phyloP scores from a whole-genome alignment of 92 coral and sea anemone genomes.

The Pocillopora meandrina region DNA sequence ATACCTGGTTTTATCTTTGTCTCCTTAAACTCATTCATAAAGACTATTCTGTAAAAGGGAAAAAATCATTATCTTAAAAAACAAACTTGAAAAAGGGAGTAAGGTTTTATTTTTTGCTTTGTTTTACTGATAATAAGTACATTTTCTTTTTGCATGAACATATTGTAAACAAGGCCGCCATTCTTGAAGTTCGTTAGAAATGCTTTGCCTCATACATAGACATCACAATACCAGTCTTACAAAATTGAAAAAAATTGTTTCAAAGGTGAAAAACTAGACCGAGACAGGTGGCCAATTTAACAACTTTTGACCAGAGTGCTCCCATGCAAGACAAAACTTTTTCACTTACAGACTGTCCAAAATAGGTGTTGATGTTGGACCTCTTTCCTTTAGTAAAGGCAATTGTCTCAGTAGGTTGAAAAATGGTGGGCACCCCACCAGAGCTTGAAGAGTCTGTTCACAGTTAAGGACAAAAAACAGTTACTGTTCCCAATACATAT shows the following conservation, averaged over 20 bases:
- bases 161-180: no score
- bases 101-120: no score
- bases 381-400: conserved; percentile 70
- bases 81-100: no score
- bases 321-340: neutral
- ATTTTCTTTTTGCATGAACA: no score
- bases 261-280: no score
- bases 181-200: no score
- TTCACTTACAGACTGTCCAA: conserved; percentile 82
- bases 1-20: neutral
- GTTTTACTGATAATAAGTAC: no score
- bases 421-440: conserved; percentile 90
- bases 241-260: no score
- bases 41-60: conserved; percentile 58
- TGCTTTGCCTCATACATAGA: no score
- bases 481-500: neutral
- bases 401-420: conserved; percentile 80
- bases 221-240: no score
- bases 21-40: conserved; percentile 72
- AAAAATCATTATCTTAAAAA: neutral
- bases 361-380: conserved; percentile 90
- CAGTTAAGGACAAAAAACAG: neutral
- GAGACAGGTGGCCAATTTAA: no score
- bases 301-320: no score
- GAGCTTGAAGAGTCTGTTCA: conserved; percentile 82